Evolutionary conservation across 2,113 vertebrate genomes (phyloP), one percentile per base, ranked within the genome.

Genomic region (Peromyscus polionotus): DNA sequence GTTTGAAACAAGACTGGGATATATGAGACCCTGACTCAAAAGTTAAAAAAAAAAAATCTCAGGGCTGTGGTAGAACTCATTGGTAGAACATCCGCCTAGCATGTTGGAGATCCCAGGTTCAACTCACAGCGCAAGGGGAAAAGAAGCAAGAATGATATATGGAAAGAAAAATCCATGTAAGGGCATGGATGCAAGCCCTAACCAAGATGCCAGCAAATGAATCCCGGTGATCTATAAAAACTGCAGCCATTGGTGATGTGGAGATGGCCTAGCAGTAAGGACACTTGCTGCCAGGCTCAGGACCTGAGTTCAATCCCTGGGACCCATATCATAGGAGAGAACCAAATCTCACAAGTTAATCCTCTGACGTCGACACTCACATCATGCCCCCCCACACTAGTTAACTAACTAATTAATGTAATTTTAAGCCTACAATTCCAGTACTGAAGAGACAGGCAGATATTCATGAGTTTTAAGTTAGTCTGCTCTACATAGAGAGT

Each of bases 81-180:
- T 17, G 20, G 83, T 65, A 85, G 83, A 85, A 31, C 59, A 45
- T 31, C 39, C 31, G n/a, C 59, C 61, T 45, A 65, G 83, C 57
- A 42, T 36, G 31, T 57, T 33, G 51, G 16, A 80, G 31, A 16
- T 20, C 16, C 77, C 16, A 57, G 48, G 48, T 54, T 59, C 51
- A 57, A 24, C 12, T 10, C 19, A 54, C 79, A n/a, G 31, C 79
- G 22, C 33, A 36, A 11, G 9, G 51, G 51, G 10, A 81, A n/a
- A 14, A 85, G 22, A 85, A 85, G 79, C 28, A 88, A 84, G 39
- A 59, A 7, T 4, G 48, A 31, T 48, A 67, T 86, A 51, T 91
- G 24, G n/a, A 86, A 75, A 94, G 68, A 92, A 86, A 93, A 93
- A n/a, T 68, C 87, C 3, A 54, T 33, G 54, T 92, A 65, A 3